Base-by-base conservation (phyloP, 2,797 vertebrate genomes). In the Arremon aurantiirostris region DNA sequence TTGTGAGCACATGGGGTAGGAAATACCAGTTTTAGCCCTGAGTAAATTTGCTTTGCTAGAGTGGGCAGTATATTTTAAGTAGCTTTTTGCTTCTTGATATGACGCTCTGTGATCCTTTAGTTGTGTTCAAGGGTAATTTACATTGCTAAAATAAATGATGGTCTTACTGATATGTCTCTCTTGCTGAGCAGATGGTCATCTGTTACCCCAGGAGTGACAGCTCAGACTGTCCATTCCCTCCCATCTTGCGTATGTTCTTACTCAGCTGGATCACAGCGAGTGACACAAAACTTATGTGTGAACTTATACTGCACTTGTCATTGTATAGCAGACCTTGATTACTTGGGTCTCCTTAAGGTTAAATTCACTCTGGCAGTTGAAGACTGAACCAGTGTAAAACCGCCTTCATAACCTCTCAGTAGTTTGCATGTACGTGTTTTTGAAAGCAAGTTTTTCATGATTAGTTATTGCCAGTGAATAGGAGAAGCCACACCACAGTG, bases 381-480 rank as follows among this genome's bases (percentile, higher is more conserved):
- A 32, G 42, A 55, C 27, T 63, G 86, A 42, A 68, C 21, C 39
- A 22, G 16, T 27, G 46, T 44, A n/a, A 86, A 81, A 41, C 3
- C 8, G 2, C 46, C 47, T 49, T 61, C n/a, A 14, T 9, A 21
- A 8, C n/a, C 12, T 50, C 66, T 24, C 28, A 28, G 3, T 37
- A 34, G 65, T 89, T 52, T 41, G 15, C 15, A 41, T 0, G 0
- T 13, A 11, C 3, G 0, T 22, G 8, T 35, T 65, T 87, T 42
- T 44, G 7, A 57, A 95, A 82, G 49, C 32, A 12, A 27, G 18
- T 27, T 30, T 30, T 8, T 30, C 7, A 11, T 56, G 53, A 56
- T 34, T 34, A 4, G n/a, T 34, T 34, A 34, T 56, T 34, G 23
- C 16, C 44, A n/a, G 3, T 19, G 53, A 16, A 11, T 32, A 22